Base-by-base conservation (phyloP, 2,797 vertebrate genomes). In the Gymnopithys bicolor region DNA sequence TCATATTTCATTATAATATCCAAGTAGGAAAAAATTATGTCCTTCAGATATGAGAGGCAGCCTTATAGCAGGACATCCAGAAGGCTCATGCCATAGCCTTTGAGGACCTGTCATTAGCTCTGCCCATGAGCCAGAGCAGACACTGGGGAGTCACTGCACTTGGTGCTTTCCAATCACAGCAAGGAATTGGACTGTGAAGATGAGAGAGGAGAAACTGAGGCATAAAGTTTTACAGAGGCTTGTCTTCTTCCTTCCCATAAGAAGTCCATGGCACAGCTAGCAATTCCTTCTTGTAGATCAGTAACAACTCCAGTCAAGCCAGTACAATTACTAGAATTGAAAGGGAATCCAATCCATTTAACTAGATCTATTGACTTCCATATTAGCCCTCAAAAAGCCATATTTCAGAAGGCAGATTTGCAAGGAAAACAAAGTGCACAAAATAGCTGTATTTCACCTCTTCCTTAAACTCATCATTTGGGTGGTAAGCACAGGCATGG, bases 381-480 rank as follows among this genome's bases (percentile, higher is more conserved):
- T 48, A 39, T 79, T 74, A 80, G 52, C 12, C 45, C 17, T 85
- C 73, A 93, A 89, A 93, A 93, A 75, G 62, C 58, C 30, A 17
- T 48, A 85, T 81, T 62, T 64, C 56, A 87, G 55, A 87, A 89
- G 90, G 60, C n/a, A 74, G n/a, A 87, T 85, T 83, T 82, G 27
- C 49, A 82, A 67, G 28, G n/a, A 87, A 93, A 89, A 63, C 23
- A 33, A 41, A 87, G 62, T 73, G 58, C 8, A 76, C 51, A 58
- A 91, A 93, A 92, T 7, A 70, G 30, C n/a, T 74, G 1, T 35
- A 66, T 85, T 89, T 70, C 39, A 85, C 46, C 28, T 77, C 22
- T 79, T 92, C 45, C 56, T 87, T 76, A 79, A 87, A 77, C 22
- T 93, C 78, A 24, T 55, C 13, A 59, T 11, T n/a, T 51, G 25